phyloP scores from a whole-genome alignment of 2,797 vertebrate genomes.

The Rhinophrynus dorsalis region DNA sequence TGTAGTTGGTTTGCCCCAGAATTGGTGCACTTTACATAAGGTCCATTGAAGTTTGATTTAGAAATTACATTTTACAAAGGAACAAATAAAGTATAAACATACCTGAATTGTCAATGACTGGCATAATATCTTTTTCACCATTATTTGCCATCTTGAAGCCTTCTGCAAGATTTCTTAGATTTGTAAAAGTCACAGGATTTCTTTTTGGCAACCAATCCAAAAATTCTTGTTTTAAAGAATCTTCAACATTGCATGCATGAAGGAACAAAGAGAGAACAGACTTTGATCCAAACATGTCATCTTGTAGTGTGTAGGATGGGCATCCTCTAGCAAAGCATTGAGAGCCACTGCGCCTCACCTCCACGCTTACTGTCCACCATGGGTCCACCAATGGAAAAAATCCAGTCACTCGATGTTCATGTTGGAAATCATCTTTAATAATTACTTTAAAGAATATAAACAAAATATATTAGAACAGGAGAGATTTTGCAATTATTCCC shows the following conservation, averaged over 20 bases:
- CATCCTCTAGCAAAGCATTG: constrained; percentile 62
- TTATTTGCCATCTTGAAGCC: constrained; percentile 53
- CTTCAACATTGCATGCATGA: constrained; percentile 54
- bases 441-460: constrained; percentile 58
- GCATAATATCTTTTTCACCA: constrained; percentile 5
- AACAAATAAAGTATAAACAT: constrained; percentile 49
- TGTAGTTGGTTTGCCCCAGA: too few relatives aligned
- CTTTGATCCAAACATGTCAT: constrained; percentile 53
- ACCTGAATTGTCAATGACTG: constrained; percentile 52
- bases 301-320: constrained; percentile 70
- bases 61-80: constrained; percentile 1
- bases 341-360: background rate
- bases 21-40: too few relatives aligned
- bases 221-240: constrained; percentile 50
- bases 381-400: constrained; percentile 68
- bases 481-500: too few relatives aligned
- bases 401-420: constrained; percentile 62
- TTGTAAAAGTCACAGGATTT: constrained; percentile 60
- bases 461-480: background rate
- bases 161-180: constrained; percentile 60
- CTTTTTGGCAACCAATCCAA: constrained; percentile 60
- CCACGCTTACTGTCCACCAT: constrained; percentile 77
- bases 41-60: too few relatives aligned
- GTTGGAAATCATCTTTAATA: constrained; percentile 59
- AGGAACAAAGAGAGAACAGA: constrained; percentile 71